Base-by-base conservation (phyloP, 2,797 vertebrate species). In the Heterohyrax brucei region DNA sequence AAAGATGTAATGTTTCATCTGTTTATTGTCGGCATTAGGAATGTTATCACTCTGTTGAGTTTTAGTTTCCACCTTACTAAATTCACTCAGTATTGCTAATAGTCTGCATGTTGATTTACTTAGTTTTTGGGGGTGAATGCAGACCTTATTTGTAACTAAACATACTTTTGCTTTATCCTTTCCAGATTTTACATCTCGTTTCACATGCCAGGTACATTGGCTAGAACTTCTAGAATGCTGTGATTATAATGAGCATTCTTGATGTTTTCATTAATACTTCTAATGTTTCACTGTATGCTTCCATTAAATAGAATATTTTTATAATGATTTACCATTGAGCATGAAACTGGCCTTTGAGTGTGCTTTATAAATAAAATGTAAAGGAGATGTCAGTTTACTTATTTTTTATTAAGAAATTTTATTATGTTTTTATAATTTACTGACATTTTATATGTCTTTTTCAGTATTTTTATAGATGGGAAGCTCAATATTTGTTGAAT, bases 31-130 rank as follows among this genome's bases (percentile, higher is more conserved):
- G 50, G n/a, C 19, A 33, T 44, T 48, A 68, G 59, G 61, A 76
- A 82, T 28, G 39, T 59, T 30, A 44, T 81, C 66, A 28, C 44
- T 76, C 44, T 24, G 53, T 64, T n/a, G 77, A 87, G 39, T 70
- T 81, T 91, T 82, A 72, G 10, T 73, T 21, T 3, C 82, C 66
- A 91, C 46, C 18, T 53, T 46, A 70, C 21, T 77, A 39, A 75
- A 81, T 87, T 56, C 30, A 62, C 14, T 44, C 39, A 91, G 46
- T 82, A 77, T 87, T 95, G 92, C 70, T 92, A 44, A n/a, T 73
- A 68, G 61, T 26, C 39, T 83, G 77, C 33, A 28, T 3, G 3
- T 66, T 4, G 9, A 39, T 70, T 61, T 18, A 68, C 39, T 91
- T 87, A 50, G 30, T 48, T 87, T 95, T 70, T 50, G 61, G 68